Evolutionary conservation across 1,140 invertebrate species (phyloP), one percentile per base, ranked within the genome.

Genomic region (Pseudobourletiella spinata): DNA sequence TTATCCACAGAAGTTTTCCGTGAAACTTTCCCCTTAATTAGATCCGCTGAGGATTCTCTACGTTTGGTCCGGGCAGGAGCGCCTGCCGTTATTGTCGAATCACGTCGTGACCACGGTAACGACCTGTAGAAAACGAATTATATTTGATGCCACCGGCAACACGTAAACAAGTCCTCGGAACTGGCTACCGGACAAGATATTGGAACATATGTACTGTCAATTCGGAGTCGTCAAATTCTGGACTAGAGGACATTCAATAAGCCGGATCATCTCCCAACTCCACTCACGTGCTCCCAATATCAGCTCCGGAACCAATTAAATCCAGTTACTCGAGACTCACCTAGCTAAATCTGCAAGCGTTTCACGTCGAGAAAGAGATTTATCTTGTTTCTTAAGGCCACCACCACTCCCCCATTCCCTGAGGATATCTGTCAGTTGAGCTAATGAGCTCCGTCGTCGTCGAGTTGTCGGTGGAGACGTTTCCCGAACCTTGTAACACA

Each of bases 391-490:
- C 52, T 66, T 70, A 63, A 67, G 64, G 57, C 64, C 59, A 58
- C 65, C 73, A 78, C 81, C 63, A 78, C 86, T 84, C 56, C 89
- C 84, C 89, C 88, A 91, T 76, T 89, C 89, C 50, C 86, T 81
- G 42, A 90, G 75, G 61, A 91, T 87, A 75, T 92, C 89, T 52
- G 89, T 91, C 44, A 93, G 77, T 76, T 91, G 89, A 2, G 90
- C 89, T 54, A 92, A 73, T 14, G 88, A 91, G 65, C 86, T 89
- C 51, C 89, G 81, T 14, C 89, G 80, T 2, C 89, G 81, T 29
- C 86, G 80, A 51, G 85, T 80, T 57, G 83, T 73, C 22, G 79
- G 83, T 43, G 78, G 81, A 62, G 81, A 84, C 61, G 79, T 82
- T 76, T 80, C 87, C 24, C 69, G 64, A 8, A 68, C 57, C 57